Conservation (phyloP, 2,113 vertebrate genomes). For the Perccottus glenii region DNA sequence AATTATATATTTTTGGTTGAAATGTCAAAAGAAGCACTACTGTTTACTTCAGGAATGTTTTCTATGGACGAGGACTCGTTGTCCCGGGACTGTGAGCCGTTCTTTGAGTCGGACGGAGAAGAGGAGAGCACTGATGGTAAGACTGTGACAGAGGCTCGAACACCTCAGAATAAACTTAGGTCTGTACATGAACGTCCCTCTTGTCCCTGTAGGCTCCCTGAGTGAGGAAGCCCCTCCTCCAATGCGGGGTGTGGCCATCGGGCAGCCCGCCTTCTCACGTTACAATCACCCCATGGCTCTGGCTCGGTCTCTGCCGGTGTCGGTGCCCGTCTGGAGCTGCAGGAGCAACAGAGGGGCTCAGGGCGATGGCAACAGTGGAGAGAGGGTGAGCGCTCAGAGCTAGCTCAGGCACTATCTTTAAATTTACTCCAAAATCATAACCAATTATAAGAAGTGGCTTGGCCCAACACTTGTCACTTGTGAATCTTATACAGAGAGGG, state of each 20-base stretch:
- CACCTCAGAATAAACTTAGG: too few species aligned
- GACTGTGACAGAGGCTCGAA: not conserved
- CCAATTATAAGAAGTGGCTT: too few species aligned
- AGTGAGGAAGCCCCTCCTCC: constrained; percentile 86
- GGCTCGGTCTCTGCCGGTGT: constrained; percentile 89
- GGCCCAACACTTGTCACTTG: too few species aligned
- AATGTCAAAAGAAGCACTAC: not conserved
- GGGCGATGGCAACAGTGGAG: constrained; percentile 83
- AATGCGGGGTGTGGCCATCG: constrained; percentile 73
- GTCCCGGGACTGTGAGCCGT: constrained; percentile 86
- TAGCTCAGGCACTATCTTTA: too few species aligned
- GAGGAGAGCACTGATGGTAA: constrained; percentile 87
- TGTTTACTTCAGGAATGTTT: constrained; percentile 82
- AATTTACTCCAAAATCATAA: too few species aligned
- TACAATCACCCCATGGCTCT: constrained; percentile 74
- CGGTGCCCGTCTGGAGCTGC: constrained; percentile 90
- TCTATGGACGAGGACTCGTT: constrained; percentile 92
- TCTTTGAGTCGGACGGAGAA: constrained; percentile 86
- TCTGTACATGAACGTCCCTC: rapidly evolving
- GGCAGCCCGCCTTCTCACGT: constrained; percentile 58
- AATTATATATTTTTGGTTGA: not conserved
- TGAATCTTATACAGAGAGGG: too few species aligned
- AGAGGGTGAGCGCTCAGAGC: constrained; percentile 57
- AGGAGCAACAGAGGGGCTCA: constrained; percentile 75
- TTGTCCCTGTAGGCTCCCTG: constrained; percentile 72